Base-by-base conservation (phyloP, 2,113 vertebrate genomes). In the Pluvialis apricaria region DNA sequence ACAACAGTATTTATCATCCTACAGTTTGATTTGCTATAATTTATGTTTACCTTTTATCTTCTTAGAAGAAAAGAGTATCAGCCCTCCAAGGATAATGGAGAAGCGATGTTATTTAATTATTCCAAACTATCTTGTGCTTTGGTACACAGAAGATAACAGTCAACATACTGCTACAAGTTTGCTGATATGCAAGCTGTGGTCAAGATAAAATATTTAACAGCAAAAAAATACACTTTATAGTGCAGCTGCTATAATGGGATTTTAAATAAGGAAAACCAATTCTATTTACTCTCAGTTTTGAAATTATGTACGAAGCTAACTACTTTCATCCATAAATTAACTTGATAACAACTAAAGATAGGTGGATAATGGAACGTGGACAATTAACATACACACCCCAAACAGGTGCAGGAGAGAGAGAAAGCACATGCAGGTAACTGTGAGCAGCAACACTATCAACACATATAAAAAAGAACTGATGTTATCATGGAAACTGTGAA, bases 11-110 rank as follows among this genome's bases (percentile, higher is more conserved):
- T 97, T 97, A 96, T 97, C 97, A 94, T 76, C 26, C 95, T 92
- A 83, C 93, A 90, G 94, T 96, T 95, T 95, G 94, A 94, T 95
- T 90, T 95, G 87, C 79, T 96, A 86, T 95, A 97, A 97, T 97
- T 93, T 92, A 86, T 96, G 95, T 92, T 97, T 97, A 96, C 94
- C 76, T 97, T 97, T 98, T 97, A 96, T 97, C 97, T 92, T 87
- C 78, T 82, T 81, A 79, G 92, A 96, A 96, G 94, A 97, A 97
- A 94, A 96, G 82, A 93, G 10, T 96, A 95, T 92, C 94, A 94
- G 70, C 10, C 13, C 44, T 92, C 78, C 85, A 86, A 96, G 94
- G 83, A 87, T 82, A 93, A 57, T 52, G 65, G 80, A 96, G 94
- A 95, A 94, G 77, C 8, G 8, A 68, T 71, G 44, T 86, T 96